Base-by-base conservation (phyloP, 2,797 vertebrate species). In the Anguilla megastoma region DNA sequence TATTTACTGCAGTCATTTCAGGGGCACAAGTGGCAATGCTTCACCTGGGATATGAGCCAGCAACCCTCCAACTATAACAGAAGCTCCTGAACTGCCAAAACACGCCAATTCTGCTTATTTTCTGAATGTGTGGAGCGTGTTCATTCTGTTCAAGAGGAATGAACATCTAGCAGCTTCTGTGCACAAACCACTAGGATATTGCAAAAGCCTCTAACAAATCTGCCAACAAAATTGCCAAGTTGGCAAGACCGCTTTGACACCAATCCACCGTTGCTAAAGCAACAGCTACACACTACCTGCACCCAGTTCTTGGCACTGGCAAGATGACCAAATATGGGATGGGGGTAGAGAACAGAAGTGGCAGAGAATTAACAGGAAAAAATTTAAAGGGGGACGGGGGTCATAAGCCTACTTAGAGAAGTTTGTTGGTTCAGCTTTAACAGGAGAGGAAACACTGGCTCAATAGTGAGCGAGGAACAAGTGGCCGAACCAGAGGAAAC, bases 391-490 rank as follows among this genome's bases (percentile, higher is more conserved):
- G 10, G 41, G 9, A 16, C 4, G 69, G 6, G 5, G 54, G 33
- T 79, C 30, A 76, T 76, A 16, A 36, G 12, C 30, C 71, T 74
- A 36, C 12, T 41, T 41, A 18, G 71, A 48, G n/a, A 24, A 41
- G 2, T 6, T 33, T 74, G 12, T 74, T 33, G 10, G 30, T 74
- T 33, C 30, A 33, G 24, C 33, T 16, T 79, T 18, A 33, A 79
- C 18, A 7, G 30, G 74, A 74, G 69, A 74, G 27, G 27, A 74
- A 30, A 74, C 69, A 74, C n/a, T 33, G 12, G 74, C 36, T 41
- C 24, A 4, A 79, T 41, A 79, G 30, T 74, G 41, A 87, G 88
- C 91, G 58, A 90, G 90, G 87, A 80, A 7, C 24, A 90, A 84
- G 85, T 9, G 3, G n/a, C 24, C 16, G 8, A 27, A n/a, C 24